Evolutionary conservation across 2,888 invertebrate genomes (phyloP).

Genomic region (Hermaeophaga mercurialis): DNA sequence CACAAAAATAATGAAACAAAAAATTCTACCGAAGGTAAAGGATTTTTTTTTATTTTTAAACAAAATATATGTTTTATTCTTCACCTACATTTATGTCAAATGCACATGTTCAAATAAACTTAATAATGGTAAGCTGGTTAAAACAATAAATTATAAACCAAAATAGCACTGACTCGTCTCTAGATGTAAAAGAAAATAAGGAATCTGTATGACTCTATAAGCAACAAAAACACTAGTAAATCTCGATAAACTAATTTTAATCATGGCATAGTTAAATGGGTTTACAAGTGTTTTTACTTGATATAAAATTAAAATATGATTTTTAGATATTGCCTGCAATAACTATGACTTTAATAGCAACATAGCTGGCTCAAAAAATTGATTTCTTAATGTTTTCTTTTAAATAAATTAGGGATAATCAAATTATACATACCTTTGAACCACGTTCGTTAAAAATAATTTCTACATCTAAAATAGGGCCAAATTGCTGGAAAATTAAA

Average conservation of each 20-base stretch:
- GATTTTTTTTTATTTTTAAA: too few relatives aligned
- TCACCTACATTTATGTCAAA: constrained; percentile 5
- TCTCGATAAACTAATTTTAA: neutral
- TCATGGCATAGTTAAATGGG: neutral
- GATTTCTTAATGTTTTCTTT: constrained; percentile 34
- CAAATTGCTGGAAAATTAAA: constrained; percentile 84
- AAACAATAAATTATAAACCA: constrained; percentile 25
- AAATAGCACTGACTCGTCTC: constrained; percentile 33
- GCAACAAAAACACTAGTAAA: constrained; percentile 6
- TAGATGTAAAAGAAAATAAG: constrained; percentile 21
- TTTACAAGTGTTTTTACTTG: neutral
- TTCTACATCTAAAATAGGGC: constrained; percentile 98
- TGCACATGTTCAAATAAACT: constrained; percentile 3
- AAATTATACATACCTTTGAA: constrained; percentile 87
- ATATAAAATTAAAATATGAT: constrained; percentile 21
- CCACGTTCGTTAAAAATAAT: constrained; percentile 99
- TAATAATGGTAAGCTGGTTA: constrained; percentile 11
- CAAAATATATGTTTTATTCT: neutral
- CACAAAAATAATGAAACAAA: too few relatives aligned
- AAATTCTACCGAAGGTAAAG: too few relatives aligned
- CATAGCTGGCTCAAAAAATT: constrained; percentile 51
- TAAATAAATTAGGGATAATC: constrained; percentile 24
- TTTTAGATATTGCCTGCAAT: constrained; percentile 36
- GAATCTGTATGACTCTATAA: neutral
- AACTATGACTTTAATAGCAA: constrained; percentile 51